Evolutionary conservation across 2,113 vertebrate genomes (phyloP).

Genomic region (cat (Felis catus)): F.catus_Fca126_mat1.0 CM031412.1:132740501-132741000

Average conservation of each 20-base stretch:
- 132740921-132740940: slow-evolving; percentile 2
- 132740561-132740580: not conserved
- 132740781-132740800: not conserved
- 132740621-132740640: not conserved
- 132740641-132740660: slow-evolving; percentile 17
- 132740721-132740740: not conserved
- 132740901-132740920: slow-evolving; percentile 48
- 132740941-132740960: slow-evolving; percentile 32
- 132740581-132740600: not conserved
- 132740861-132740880: not conserved
- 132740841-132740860: not conserved
- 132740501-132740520: not conserved
- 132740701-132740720: not conserved
- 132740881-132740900: not conserved
- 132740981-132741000: not conserved
- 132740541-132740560: not conserved
- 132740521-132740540: not conserved
- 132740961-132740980: not conserved
- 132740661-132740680: not conserved
- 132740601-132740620: not conserved
- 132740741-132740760: not conserved
- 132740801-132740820: not conserved
- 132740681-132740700: not conserved
- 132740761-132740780: slow-evolving; percentile 32
- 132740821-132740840: not conserved